Conservation (phyloP, 2,113 vertebrate genomes). For the Serinus canaria region DNA sequence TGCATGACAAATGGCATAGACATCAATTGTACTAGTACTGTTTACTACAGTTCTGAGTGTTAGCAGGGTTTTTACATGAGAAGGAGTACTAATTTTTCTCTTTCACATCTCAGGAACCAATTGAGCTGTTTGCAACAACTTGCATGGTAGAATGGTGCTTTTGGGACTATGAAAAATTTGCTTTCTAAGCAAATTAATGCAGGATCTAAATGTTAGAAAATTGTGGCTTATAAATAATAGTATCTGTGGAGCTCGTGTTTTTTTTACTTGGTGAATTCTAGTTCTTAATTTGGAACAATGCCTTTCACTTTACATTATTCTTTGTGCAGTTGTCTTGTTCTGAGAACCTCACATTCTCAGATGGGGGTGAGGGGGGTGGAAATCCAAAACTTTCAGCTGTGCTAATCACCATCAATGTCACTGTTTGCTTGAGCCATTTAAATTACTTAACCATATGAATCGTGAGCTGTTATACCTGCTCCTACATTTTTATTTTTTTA, state of each 20-base stretch:
- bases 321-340: background rate
- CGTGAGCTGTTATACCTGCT: background rate
- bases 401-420: background rate
- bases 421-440: background rate
- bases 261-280: background rate
- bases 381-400: background rate
- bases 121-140: background rate
- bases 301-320: background rate
- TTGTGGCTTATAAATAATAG: background rate
- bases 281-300: background rate
- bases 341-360: background rate
- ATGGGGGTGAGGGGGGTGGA: background rate
- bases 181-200: background rate
- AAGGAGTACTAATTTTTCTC: background rate
- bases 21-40: background rate
- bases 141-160: background rate
- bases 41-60: background rate
- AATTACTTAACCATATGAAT: background rate
- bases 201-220: background rate
- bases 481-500: background rate
- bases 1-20: background rate
- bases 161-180: background rate
- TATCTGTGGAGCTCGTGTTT: background rate
- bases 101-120: background rate
- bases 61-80: background rate